Conservation (phyloP, 1,140 invertebrate genomes). For the Drosophila parabipectinata region DNA sequence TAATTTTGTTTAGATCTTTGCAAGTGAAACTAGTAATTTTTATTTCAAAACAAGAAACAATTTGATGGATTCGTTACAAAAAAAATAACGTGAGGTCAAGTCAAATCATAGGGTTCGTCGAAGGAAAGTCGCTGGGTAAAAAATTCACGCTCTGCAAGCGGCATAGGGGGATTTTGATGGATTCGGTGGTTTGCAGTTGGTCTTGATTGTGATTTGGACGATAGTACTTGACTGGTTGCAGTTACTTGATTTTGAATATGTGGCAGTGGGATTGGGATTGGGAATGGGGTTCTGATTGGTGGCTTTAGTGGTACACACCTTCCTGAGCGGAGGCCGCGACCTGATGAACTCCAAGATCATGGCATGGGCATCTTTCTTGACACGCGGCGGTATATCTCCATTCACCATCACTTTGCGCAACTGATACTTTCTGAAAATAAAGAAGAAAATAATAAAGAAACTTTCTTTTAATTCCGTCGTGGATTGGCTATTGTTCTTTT, state of each 20-base stretch:
- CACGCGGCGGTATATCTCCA: constrained; percentile 91
- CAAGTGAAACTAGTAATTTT: constrained; percentile 29
- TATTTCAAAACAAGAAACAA: constrained; percentile 21
- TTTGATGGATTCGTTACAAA: constrained; percentile 1
- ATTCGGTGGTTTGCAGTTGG: constrained; percentile 1
- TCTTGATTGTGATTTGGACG: constrained; percentile 21
- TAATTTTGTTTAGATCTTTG: background rate
- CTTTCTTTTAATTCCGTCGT: constrained; percentile 10
- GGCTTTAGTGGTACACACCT: constrained; percentile 87
- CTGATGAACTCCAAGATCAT: constrained; percentile 98
- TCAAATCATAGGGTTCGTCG: constrained; percentile 4
- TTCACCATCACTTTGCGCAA: constrained; percentile 92
- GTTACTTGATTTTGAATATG: constrained; percentile 22
- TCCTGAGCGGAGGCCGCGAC: constrained; percentile 95
- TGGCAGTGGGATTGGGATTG: constrained; percentile 1
- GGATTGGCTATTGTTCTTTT: constrained; percentile 10
- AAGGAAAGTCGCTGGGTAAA: constrained; percentile 9
- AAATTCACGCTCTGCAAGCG: constrained; percentile 6
- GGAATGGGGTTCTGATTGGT: background rate
- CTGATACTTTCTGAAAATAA: constrained; percentile 87
- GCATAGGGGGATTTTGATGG: constrained; percentile 24
- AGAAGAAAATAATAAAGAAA: constrained; percentile 30
- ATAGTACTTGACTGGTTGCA: constrained; percentile 4
- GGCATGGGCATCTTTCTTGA: constrained; percentile 97
- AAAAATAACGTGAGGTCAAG: constrained; percentile 1